phyloP scores from a whole-genome alignment of 2,797 vertebrate genomes.

The Epinephelus coioides region DNA sequence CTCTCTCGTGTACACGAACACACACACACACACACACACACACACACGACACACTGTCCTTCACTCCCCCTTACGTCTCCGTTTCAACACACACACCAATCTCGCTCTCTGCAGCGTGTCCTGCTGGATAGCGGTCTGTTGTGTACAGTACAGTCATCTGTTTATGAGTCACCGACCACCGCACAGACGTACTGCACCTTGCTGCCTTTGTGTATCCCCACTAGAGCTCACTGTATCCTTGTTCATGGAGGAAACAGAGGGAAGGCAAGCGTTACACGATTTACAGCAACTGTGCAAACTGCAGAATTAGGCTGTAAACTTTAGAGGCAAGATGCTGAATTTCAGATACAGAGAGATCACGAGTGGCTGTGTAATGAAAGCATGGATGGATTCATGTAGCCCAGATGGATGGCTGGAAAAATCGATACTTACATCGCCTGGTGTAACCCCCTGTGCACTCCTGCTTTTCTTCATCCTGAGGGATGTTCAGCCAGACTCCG shows the following conservation, averaged over 20 bases:
- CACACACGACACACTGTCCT: conserved; percentile 17
- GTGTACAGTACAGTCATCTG: conserved; percentile 78
- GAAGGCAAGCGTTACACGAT: conserved; percentile 19
- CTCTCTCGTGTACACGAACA: not conserved
- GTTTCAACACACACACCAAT: conserved; percentile 22
- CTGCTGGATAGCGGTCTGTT: conserved; percentile 74
- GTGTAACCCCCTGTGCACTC: conserved; percentile 91
- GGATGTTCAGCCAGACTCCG: conserved; percentile 40
- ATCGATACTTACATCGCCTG: conserved; percentile 89
- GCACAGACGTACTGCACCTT: conserved; percentile 53
- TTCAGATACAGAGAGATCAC: conserved; percentile 8
- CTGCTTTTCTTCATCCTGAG: conserved; percentile 96
- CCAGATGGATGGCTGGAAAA: conserved; percentile 49
- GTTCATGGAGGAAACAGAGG: not conserved
- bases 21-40: not conserved
- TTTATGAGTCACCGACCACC: conserved; percentile 78
- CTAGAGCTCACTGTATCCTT: conserved; percentile 40
- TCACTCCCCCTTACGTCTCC: not conserved
- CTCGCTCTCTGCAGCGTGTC: conserved; percentile 53
- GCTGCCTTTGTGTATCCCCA: conserved; percentile 39
- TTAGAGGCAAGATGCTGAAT: conserved; percentile 20
- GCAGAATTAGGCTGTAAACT: conserved; percentile 39
- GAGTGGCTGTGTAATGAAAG: conserved; percentile 27
- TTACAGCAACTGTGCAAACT: conserved; percentile 33
- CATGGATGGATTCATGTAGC: conserved; percentile 30